Conservation (phyloP, 1,140 invertebrate species). For the Orius insidiosus region DNA sequence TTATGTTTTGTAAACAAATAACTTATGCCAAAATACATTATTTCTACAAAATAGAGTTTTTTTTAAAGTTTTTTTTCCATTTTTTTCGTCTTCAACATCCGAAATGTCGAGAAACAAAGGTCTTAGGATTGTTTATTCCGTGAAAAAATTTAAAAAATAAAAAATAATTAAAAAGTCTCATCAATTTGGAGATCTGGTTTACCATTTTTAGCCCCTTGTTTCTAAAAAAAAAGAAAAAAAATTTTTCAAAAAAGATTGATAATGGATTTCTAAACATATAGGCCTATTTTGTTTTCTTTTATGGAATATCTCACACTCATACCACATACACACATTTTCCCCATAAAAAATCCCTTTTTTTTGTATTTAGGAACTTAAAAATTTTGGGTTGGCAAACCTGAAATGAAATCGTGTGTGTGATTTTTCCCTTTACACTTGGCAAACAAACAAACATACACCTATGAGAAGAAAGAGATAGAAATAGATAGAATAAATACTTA, state of each 20-base stretch:
- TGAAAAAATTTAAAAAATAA: too few species aligned
- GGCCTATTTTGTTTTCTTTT: conserved; percentile 18
- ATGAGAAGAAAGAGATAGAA: conserved; percentile 16
- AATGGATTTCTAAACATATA: conserved; percentile 16
- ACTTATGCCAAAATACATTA: conserved; percentile 19
- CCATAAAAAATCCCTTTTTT: conserved; percentile 13
- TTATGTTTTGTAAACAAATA: conserved; percentile 17
- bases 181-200: conserved; percentile 6
- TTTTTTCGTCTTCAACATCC: neutral
- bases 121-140: neutral
- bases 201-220: conserved; percentile 1
- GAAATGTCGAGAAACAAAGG: neutral
- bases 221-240: conserved; percentile 6
- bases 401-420: conserved; percentile 14
- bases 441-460: conserved; percentile 20
- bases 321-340: conserved; percentile 18
- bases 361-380: conserved; percentile 19
- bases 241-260: conserved; percentile 11
- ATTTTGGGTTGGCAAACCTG: conserved; percentile 5
- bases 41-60: conserved; percentile 18
- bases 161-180: neutral
- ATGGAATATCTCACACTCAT: conserved; percentile 18
- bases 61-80: conserved; percentile 13
- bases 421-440: conserved; percentile 16
- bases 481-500: conserved; percentile 17